Base-by-base conservation (phyloP, 2,888 invertebrate genomes). In the Drosophila paranaensis region DNA sequence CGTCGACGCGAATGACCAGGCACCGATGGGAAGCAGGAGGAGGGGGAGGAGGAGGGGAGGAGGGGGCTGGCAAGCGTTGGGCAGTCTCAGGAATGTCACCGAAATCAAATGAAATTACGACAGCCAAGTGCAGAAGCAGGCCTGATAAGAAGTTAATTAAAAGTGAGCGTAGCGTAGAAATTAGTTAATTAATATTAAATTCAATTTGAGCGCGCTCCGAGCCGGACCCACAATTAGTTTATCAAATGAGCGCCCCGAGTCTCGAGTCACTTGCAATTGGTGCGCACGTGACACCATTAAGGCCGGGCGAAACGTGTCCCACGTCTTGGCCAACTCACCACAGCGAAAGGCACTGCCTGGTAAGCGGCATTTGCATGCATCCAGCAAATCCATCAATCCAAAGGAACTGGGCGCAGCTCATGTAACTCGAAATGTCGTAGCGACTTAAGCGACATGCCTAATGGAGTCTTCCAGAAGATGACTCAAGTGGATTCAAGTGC, bases 141-240 rank as follows among this genome's bases (percentile, higher is more conserved):
- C 30, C 53, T 27, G 65, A 37, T 43, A 45, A 45, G 53, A 53
- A 72, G 74, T 79, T 88, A 82, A 82, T 78, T 85, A 82, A 77
- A 86, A 70, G 57, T 65, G 81, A 57, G 62, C 57, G 48, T 72
- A 74, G 81, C 79, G 68, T 64, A 64, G 65, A 77, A 85, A 86
- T 85, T 83, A 77, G 81, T 86, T 83, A 86, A 85, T 86, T 85
- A 71, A 83, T 81, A 84, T 83, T 71, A 77, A 83, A 88, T 85
- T 86, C 87, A 85, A 85, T 85, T 85, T 67, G 63, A 65, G 53
- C 46, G 60, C 77, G 77, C 60, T 50, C 51, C 6, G 51, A 56
- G 58, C 66, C 60, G 56, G 58, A 16, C 64, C 60, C 14, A 54
- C 74, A 84, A 86, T 88, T 88, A 81, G 83, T 71, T 77, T 82